Evolutionary conservation across 2,888 invertebrate genomes (phyloP), one percentile per base, ranked within the genome.

Genomic region (Andrena trimmerana): DNA sequence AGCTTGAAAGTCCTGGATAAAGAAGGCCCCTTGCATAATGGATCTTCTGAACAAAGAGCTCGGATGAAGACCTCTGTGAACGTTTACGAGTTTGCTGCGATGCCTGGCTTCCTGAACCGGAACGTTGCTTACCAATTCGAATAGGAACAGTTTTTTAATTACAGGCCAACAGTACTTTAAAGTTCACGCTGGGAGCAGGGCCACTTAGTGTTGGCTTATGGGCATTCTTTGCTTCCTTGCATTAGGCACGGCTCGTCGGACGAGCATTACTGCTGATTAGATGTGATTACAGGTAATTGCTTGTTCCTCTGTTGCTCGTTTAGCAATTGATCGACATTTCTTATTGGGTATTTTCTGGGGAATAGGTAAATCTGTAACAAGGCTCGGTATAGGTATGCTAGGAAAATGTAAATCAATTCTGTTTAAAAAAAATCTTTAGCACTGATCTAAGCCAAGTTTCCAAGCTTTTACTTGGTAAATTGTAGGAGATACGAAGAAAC

Each of bases 11-110:
- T 78, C 82, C 68, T 65, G 82, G 84, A 84, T 84, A 82, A 82
- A 84, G 84, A 84, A 82, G 83, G 48, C 68, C 72, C 57, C 48
- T 66, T 78, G 82, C 75, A 82, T 84, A 84, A 84, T 82, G 78
- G 72, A 75, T 82, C 75, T 78, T 72, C 75, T 36, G 82, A 84
- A 84, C 84, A 84, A 84, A 82, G 84, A 78, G 67, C 68, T 48
- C 57, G 78, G 75, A 84, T 74, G 81, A 81, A 81, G 81, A 84
- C 71, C 74, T 77, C 71, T 70, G 50, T 8, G 74, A 81, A 67
- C 81, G 76, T 84, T 82, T 77, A 76, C 71, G 73, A 74, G 81
- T 67, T 29, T 42, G 29, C 65, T 62, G 42, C 52, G 36, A 20
- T 27, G 62, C 36, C 50, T 74, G 63, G 77, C 66, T 71, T 63